Base-by-base conservation (phyloP, 1,140 invertebrate species). In the Ceratoteleas bidentatus region DNA sequence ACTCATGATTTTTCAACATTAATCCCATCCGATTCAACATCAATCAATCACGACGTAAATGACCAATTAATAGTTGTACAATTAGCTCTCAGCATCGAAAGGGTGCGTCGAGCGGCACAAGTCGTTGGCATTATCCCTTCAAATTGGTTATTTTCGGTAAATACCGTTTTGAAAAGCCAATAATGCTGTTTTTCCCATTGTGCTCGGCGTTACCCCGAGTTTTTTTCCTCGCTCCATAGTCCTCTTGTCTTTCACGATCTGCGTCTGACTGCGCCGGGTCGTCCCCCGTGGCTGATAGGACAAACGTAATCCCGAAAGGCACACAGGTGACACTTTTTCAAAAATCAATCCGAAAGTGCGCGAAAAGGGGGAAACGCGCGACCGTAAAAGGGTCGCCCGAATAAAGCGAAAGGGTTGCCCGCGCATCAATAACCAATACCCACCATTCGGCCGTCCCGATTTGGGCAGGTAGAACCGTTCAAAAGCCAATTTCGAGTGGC, bases 101-200 rank as follows among this genome's bases (percentile, higher is more conserved):
- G 83, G 83, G 79, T 52, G 64, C 83, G 75, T 86, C 84, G 77
- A 76, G 81, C 86, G 88, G 86, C 85, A 85, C 84, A 73, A 87
- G 85, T 87, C 75, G 84, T 60, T 61, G 60, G 83, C 73, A 90
- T 91, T 89, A 91, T 90, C 89, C 88, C 47, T 87, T 89, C 87
- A 88, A 87, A 91, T 90, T 91, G 89, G 87, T 90, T 91, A 91
- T 91, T 91, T 91, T 91, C 89, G 87, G 89, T 91, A 91, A 91
- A 91, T 91, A 91, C 90, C 88, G 84, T 89, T 90, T 88, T 91
- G 88, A 91, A 90, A 90, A 90, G 90, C 89, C 90, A 91, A 91
- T 91, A 90, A 91, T 88, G 87, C 85, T 90, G 90, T 91, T 91
- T 89, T 89, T 85, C 84, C 85, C 57, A 91, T 91, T 91, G 88